Base-by-base conservation (phyloP, 2,888 invertebrate genomes). In the Scaptomyza reducta region DNA sequence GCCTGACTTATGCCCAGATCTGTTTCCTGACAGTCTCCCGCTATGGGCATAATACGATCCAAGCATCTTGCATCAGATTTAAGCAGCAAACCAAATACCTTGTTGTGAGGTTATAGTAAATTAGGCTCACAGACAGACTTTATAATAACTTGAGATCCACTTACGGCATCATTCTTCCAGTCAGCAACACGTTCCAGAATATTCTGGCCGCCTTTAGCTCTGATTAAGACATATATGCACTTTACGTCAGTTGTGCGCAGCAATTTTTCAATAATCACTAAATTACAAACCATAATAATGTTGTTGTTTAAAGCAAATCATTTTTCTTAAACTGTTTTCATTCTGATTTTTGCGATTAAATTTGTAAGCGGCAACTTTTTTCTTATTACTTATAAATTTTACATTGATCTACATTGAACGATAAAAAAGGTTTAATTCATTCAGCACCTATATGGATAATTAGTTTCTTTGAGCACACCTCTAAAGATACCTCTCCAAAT, bases 111-210 rank as follows among this genome's bases (percentile, higher is more conserved):
- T 22, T 10, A 49, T 6, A n/a, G 10, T 2, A 11, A 44, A 25
- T 9, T 11, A 22, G 13, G 29, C 3, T 31, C n/a, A 4, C 9
- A 1, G 2, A 1, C 0, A 42, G 14, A 18, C 13, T 27, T 27
- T 10, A 10, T 10, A 13, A 14, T 25, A 5, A 51, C 0, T 40
- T 31, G 1, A 9, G n/a, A 3, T 38, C 22, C 49, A 79, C 87
- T 93, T 89, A 95, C 94, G 25, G 93, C 93, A 77, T 95, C 95
- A 13, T 94, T 94, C 73, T 95, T 95, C 14, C 96, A 92, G 74
- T 94, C 94, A 11, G 94, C 94, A 50, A 95, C 90, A 59, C 96
- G 93, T 1, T 94, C 93, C 74, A 94, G 93, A 42, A 94, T 92
- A 74, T 94, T 94, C 87, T 95, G 94, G 0, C 92, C 95, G 90